Conservation (phyloP, 2,113 vertebrate species). For the Parotia lawesii region DNA sequence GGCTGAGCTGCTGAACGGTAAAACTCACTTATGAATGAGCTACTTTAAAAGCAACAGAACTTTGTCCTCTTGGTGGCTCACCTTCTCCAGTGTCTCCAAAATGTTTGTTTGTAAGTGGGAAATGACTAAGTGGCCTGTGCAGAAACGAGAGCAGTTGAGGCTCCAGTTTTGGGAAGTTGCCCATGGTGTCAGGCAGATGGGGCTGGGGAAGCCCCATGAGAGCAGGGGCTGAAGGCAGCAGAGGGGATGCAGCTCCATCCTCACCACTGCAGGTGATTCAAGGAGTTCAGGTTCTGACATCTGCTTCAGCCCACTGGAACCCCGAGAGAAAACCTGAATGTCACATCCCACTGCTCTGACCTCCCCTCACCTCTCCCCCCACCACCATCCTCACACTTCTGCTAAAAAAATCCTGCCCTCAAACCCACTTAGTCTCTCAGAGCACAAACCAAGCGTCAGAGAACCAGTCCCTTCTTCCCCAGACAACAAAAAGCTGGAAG, state of each 20-base stretch:
- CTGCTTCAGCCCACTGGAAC: neutral
- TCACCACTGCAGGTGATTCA: neutral
- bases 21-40: neutral
- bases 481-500: neutral
- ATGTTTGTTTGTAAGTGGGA: neutral
- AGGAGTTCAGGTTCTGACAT: neutral
- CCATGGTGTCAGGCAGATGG: fast-evolving
- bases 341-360: neutral
- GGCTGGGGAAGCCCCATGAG: neutral
- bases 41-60: neutral
- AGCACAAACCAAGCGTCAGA: neutral
- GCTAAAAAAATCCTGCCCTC: neutral
- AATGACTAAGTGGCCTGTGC: neutral
- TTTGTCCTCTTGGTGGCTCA: neutral
- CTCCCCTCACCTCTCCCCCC: fast-evolving
- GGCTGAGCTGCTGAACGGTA: neutral
- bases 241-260: neutral
- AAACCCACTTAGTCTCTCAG: neutral
- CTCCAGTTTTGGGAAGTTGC: neutral
- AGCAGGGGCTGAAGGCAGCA: neutral
- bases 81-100: neutral
- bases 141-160: neutral
- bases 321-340: neutral
- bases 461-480: neutral
- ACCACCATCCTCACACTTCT: neutral